Conservation (phyloP, 23 tunicate species). For the Oikopleura dioica region DNA sequence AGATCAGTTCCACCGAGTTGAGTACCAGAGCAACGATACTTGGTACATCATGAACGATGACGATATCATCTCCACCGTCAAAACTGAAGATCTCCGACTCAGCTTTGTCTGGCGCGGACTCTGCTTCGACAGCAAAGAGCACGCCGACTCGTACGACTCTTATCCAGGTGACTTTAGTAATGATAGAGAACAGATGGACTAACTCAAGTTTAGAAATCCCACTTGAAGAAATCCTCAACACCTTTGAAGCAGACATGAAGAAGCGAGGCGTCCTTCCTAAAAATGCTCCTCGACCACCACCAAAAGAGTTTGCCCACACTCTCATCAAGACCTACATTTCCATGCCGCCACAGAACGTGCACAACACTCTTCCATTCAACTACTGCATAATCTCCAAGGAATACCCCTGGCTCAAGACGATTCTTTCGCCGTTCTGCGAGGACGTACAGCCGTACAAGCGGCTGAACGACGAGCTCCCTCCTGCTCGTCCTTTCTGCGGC, state of each 20-base stretch:
- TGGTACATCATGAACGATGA: not conserved
- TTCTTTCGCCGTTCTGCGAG: not conserved
- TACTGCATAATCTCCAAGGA: not conserved
- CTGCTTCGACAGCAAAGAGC: not conserved
- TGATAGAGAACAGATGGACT: too few relatives aligned
- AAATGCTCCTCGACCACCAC: not conserved
- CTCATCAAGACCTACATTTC: not conserved
- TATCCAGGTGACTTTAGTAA: too few relatives aligned
- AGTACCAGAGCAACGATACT: not conserved
- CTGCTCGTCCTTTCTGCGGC: not conserved
- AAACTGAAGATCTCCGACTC: constrained; percentile 1
- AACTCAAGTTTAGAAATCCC: too few relatives aligned
- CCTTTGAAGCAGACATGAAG: not conserved
- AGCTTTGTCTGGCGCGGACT: constrained; percentile 12
- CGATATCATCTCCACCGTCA: not conserved
- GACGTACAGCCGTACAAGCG: not conserved
- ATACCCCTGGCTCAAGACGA: not conserved
- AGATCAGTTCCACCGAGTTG: constrained; percentile 8
- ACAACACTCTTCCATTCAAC: not conserved
- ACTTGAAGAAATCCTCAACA: not conserved
- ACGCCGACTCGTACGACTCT: not conserved
- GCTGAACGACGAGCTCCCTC: not conserved
- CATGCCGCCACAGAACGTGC: not conserved
- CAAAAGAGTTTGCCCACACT: not conserved
- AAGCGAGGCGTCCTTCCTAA: not conserved